Evolutionary conservation across 2,888 invertebrate species (phyloP).

Genomic region (Scaptomyza parva): DNA sequence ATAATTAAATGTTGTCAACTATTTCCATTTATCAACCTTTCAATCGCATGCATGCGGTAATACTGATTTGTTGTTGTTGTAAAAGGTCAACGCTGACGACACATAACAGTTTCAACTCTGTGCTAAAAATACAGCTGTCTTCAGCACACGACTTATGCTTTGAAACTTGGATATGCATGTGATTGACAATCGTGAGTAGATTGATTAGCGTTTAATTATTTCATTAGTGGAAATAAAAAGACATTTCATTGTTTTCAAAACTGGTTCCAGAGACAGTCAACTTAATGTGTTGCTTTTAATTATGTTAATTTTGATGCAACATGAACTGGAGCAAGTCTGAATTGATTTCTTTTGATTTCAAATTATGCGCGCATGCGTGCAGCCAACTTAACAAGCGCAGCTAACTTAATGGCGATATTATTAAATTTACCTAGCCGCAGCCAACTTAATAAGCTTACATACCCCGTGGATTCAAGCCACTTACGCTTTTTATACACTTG

Average conservation of each 20-base stretch:
- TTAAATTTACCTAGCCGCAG: slow-evolving; percentile 1
- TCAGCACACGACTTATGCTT: slow-evolving; percentile 20
- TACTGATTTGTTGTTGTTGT: slow-evolving; percentile 1
- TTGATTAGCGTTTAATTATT: slow-evolving; percentile 33
- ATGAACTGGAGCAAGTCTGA: neutral
- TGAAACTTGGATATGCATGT: slow-evolving; percentile 31
- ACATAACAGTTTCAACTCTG: slow-evolving; percentile 17
- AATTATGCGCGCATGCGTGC: neutral
- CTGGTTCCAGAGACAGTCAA: slow-evolving; percentile 2
- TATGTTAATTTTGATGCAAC: too few relatives aligned
- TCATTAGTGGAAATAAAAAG: neutral
- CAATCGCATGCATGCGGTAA: slow-evolving; percentile 16
- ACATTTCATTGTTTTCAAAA: slow-evolving; percentile 8
- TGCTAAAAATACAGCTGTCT: slow-evolving; percentile 22
- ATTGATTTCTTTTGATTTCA: neutral
- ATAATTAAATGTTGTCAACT: slow-evolving; percentile 50
- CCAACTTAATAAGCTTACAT: slow-evolving; percentile 1
- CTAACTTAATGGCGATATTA: slow-evolving; percentile 22
- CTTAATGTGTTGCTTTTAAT: neutral
- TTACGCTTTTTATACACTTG: too few relatives aligned
- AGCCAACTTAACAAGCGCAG: slow-evolving; percentile 8
- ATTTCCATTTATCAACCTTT: slow-evolving; percentile 7
- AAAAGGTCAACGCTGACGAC: slow-evolving; percentile 74
- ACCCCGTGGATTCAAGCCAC: neutral
- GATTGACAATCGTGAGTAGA: slow-evolving; percentile 11